Percentiles rank a stretch among this genome's conserved stretches.
These are phyloP conservation scores for Prunella fulvescens DNA, from an alignment of 2,113 vertebrate species.

Conservation along the genomic window DNA sequence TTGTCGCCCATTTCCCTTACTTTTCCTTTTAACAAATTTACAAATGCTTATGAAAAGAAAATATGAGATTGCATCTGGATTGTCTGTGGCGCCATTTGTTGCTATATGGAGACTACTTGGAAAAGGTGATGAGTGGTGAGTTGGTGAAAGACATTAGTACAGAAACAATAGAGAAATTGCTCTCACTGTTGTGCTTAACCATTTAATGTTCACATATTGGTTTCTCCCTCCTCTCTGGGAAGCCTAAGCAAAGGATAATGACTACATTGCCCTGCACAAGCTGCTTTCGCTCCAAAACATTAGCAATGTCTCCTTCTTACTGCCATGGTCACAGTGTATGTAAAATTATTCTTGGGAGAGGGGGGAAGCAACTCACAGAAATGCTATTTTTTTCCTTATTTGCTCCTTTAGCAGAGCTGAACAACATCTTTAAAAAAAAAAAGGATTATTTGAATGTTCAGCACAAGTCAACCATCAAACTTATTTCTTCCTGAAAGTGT, in stretches of 20 bases:
- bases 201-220: neutral
- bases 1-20: neutral
- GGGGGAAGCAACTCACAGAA: neutral
- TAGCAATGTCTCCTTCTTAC: neutral
- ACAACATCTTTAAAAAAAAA: neutral
- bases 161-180: conserved; percentile 52
- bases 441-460: neutral
- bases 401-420: neutral
- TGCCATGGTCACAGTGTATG: neutral
- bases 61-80: conserved; percentile 36
- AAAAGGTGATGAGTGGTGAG: conserved; percentile 52
- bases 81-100: conserved; percentile 45
- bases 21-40: conserved; percentile 12
- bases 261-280: neutral
- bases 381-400: neutral
- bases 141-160: conserved; percentile 53
- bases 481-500: neutral
- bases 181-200: conserved; percentile 21
- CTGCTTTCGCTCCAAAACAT: neutral
- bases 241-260: neutral
- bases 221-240: neutral
- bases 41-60: conserved; percentile 48
- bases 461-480: neutral
- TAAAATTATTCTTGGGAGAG: neutral
- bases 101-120: conserved; percentile 39